phyloP scores from a whole-genome alignment of 2,888 invertebrate species.

The Acronicta psi region DNA sequence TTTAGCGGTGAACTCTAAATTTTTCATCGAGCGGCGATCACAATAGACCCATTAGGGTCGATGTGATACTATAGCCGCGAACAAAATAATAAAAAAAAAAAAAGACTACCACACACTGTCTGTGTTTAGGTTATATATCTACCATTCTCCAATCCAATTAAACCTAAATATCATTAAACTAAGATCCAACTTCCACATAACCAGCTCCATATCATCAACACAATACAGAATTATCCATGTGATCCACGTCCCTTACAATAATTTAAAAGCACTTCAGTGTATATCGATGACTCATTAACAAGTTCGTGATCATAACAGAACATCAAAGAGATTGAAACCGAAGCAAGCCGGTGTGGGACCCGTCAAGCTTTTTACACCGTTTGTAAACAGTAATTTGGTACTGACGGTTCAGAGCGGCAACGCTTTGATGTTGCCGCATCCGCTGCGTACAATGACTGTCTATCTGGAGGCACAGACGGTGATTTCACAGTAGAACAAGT shows the following conservation, averaged over 20 bases:
- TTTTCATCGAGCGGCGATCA: too few species aligned
- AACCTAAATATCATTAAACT: conserved; percentile 22
- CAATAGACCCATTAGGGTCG: too few species aligned
- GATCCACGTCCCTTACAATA: conserved; percentile 60
- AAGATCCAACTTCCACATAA: conserved; percentile 51
- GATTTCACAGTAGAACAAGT: conserved; percentile 60
- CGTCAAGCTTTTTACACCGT: conserved; percentile 79
- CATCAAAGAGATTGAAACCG: conserved; percentile 66
- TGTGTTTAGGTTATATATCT: too few species aligned
- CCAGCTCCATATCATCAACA: conserved; percentile 43
- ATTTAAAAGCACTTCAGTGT: conserved; percentile 57
- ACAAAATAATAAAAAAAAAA: too few species aligned
- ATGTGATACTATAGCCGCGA: too few species aligned
- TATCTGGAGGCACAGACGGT: conserved; percentile 65
- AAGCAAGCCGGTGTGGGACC: conserved; percentile 69
- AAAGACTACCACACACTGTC: too few species aligned
- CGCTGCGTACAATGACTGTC: conserved; percentile 78
- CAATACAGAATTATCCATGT: conserved; percentile 42
- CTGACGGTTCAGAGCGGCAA: conserved; percentile 63
- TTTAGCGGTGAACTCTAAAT: too few species aligned
- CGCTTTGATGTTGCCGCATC: conserved; percentile 85
- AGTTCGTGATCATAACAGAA: conserved; percentile 61
- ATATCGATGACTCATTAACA: conserved; percentile 70
- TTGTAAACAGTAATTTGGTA: conserved; percentile 80
- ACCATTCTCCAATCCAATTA: conserved; percentile 19